Evolutionary conservation across 2,888 invertebrate genomes (phyloP).

Genomic region (Ephialtes manifestator): DNA sequence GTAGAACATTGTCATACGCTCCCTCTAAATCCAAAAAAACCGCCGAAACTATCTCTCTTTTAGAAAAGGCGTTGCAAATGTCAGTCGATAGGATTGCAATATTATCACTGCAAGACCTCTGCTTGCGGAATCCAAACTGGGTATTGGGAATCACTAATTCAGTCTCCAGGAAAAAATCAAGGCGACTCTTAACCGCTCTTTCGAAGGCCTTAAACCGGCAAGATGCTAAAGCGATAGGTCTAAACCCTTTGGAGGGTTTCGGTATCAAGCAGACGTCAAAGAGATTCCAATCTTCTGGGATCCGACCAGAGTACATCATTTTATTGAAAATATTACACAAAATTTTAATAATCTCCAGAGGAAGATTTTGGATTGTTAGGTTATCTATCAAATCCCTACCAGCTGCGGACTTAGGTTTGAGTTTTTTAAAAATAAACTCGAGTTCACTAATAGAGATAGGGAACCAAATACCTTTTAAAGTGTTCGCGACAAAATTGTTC

Average conservation of each 20-base stretch:
- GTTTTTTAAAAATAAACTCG: neutral
- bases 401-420: slow-evolving; percentile 30
- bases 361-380: slow-evolving; percentile 3
- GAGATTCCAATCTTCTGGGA: slow-evolving; percentile 42
- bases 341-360: neutral
- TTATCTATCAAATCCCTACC: slow-evolving; percentile 20
- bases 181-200: slow-evolving; percentile 25
- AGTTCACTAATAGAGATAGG: slow-evolving; percentile 23
- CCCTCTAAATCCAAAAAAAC: slow-evolving; percentile 63
- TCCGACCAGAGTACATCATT: slow-evolving; percentile 17
- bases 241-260: too few species aligned
- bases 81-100: slow-evolving; percentile 42
- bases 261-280: too few species aligned
- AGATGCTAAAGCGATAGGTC: slow-evolving; percentile 18
- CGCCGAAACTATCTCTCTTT: slow-evolving; percentile 4
- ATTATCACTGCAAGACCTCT: slow-evolving; percentile 50
- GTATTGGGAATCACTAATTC: neutral
- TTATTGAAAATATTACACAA: slow-evolving; percentile 29
- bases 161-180: slow-evolving; percentile 51
- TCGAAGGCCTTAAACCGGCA: slow-evolving; percentile 49
- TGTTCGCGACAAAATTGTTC: neutral
- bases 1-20: slow-evolving; percentile 54
- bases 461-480: slow-evolving; percentile 26
- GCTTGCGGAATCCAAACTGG: slow-evolving; percentile 52
- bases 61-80: slow-evolving; percentile 31